Evolutionary conservation across 2,888 invertebrate genomes (phyloP).

Genomic region (Oscheius sp.): DNA sequence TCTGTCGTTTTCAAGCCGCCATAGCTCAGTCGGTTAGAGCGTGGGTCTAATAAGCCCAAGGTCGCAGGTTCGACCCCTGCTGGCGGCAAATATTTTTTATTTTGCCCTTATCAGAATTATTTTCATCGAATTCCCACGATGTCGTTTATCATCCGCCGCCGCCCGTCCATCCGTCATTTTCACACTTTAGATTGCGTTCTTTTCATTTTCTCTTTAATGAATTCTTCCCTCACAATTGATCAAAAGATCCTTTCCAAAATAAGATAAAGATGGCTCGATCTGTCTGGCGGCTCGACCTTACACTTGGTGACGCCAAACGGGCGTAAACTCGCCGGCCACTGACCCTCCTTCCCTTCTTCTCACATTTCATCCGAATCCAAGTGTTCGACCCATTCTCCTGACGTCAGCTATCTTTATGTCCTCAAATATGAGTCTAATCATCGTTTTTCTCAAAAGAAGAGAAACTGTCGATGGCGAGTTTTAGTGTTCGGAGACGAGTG

Average conservation of each 20-base stretch:
- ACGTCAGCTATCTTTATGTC: slow-evolving; percentile 21
- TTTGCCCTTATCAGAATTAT: not conserved
- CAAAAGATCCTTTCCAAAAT: not conserved
- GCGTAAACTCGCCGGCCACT: slow-evolving; percentile 15
- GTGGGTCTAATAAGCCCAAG: slow-evolving; percentile 73
- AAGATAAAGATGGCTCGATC: not conserved
- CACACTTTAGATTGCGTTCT: not conserved
- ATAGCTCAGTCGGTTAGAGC: slow-evolving; percentile 73
- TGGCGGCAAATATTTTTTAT: slow-evolving; percentile 67
- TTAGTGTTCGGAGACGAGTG: not conserved
- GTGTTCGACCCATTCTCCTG: not conserved
- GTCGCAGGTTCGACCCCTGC: slow-evolving; percentile 73
- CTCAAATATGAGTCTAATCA: slow-evolving; percentile 1
- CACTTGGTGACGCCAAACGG: slow-evolving; percentile 6
- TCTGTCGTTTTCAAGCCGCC: slow-evolving; percentile 50
- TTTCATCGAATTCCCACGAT: not conserved
- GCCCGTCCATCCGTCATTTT: not conserved
- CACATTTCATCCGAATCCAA: not conserved
- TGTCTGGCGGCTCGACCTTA: not conserved
- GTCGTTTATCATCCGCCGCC: not conserved
- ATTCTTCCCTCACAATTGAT: not conserved
- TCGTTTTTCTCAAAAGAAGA: slow-evolving; percentile 19
- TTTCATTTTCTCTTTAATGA: not conserved
- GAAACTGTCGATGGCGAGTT: not conserved
- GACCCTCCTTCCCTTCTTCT: slow-evolving; percentile 7